These are phyloP conservation scores for Oriolus oriolus DNA, from an alignment of 2,113 vertebrate genomes.

Conservation along the genomic window DNA sequence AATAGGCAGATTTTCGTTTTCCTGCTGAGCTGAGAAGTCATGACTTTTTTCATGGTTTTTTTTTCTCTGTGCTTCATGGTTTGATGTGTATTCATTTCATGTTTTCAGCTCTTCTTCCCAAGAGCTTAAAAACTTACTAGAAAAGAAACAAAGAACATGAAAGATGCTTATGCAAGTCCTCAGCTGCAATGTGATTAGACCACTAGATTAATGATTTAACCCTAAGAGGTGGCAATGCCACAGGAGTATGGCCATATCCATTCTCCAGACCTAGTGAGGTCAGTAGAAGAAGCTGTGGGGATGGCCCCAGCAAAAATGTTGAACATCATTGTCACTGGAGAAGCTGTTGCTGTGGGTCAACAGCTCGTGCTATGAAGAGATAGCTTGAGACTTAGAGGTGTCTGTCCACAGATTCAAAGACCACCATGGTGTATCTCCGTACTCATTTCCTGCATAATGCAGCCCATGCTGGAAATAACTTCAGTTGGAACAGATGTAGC, in stretches of 20 bases:
- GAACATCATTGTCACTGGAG: rapidly evolving
- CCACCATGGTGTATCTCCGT: neutral
- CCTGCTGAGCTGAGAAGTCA: neutral
- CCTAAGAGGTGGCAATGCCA: neutral
- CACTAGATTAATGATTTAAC: neutral
- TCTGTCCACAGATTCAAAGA: neutral
- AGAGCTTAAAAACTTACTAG: neutral
- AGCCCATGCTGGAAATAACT: neutral
- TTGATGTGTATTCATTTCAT: neutral
- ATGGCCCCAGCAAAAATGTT: neutral
- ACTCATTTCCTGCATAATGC: neutral
- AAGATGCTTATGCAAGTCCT: neutral
- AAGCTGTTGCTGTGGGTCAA: neutral
- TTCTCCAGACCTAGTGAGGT: neutral
- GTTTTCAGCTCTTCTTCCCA: neutral
- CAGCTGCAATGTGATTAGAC: neutral
- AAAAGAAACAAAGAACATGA: neutral
- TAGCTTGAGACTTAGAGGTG: neutral
- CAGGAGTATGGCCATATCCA: rapidly evolving
- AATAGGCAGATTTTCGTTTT: no score
- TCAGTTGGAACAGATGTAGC: neutral
- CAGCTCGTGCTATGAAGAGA: neutral
- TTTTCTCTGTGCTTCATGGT: neutral
- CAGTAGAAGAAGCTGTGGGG: neutral
- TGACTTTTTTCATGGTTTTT: neutral